Conservation (phyloP, 2,888 invertebrate genomes). For the Agriopis aurantiaria region DNA sequence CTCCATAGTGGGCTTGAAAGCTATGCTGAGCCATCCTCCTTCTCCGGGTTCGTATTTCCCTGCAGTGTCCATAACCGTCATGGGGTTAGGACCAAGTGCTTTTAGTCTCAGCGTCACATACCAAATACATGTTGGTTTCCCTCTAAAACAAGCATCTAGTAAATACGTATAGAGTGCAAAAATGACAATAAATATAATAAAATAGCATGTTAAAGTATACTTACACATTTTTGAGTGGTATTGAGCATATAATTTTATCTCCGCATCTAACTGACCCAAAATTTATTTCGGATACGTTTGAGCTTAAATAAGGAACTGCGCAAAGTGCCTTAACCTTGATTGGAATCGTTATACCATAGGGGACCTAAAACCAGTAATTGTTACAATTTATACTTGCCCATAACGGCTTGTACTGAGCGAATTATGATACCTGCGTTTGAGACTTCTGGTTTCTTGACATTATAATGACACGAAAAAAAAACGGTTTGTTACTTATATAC, state of each 20-base stretch:
- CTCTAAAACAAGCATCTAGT: conserved; percentile 66
- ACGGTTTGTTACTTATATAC: no score
- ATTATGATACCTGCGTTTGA: not conserved
- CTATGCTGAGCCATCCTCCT: conserved; percentile 82
- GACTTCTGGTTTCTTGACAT: not conserved
- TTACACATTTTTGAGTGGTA: conserved; percentile 87
- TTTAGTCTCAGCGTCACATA: conserved; percentile 72
- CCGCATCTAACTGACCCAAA: conserved; percentile 88
- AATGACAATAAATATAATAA: not conserved
- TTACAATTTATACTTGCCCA: conserved; percentile 1
- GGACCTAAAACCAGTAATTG: conserved; percentile 74
- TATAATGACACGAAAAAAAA: not conserved
- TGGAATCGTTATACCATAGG: conserved; percentile 87
- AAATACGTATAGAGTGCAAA: not conserved
- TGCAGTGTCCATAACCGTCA: conserved; percentile 70
- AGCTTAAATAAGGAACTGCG: conserved; percentile 84
- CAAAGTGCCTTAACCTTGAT: conserved; percentile 85
- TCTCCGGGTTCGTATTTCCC: conserved; percentile 82
- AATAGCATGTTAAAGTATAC: conserved; percentile 45
- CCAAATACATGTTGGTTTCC: conserved; percentile 86
- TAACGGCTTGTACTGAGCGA: not conserved
- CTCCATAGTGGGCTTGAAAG: conserved; percentile 86
- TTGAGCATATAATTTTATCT: conserved; percentile 81
- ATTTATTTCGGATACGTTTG: conserved; percentile 75
- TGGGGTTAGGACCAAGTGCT: conserved; percentile 65